Evolutionary conservation across 2,888 invertebrate species (phyloP).

Genomic region (Tetanocera ferruginea): DNA sequence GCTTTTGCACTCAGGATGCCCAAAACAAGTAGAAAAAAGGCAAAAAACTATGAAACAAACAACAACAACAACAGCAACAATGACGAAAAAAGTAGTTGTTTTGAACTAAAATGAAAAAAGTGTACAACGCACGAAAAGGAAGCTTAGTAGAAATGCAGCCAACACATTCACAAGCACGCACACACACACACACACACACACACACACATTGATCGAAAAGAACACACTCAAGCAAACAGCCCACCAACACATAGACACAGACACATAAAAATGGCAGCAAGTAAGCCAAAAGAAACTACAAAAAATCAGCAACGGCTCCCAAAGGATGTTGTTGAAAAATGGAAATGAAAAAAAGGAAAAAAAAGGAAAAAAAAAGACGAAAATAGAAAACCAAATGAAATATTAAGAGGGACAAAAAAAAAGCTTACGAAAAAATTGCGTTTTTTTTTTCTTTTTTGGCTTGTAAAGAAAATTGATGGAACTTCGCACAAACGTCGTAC

Average conservation of each 20-base stretch:
- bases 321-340: slow-evolving; percentile 1
- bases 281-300: neutral
- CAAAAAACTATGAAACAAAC: neutral
- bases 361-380: neutral
- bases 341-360: neutral
- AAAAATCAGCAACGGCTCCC: slow-evolving; percentile 1
- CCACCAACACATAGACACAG: neutral
- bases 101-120: slow-evolving; percentile 32
- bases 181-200: slow-evolving; percentile 36
- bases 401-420: slow-evolving; percentile 23
- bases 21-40: neutral
- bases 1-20: neutral
- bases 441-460: neutral
- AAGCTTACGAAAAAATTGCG: neutral
- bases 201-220: slow-evolving; percentile 15
- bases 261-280: slow-evolving; percentile 9
- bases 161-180: slow-evolving; percentile 19
- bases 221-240: neutral
- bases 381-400: slow-evolving; percentile 2
- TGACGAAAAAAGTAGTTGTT: neutral
- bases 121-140: slow-evolving; percentile 31
- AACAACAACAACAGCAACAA: neutral
- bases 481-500: neutral
- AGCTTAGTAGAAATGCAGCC: slow-evolving; percentile 8
- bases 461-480: slow-evolving; percentile 25